Evolutionary conservation across 2,797 vertebrate species (phyloP), one percentile per base, ranked within the genome.

Genomic region (Salmo trutta): DNA sequence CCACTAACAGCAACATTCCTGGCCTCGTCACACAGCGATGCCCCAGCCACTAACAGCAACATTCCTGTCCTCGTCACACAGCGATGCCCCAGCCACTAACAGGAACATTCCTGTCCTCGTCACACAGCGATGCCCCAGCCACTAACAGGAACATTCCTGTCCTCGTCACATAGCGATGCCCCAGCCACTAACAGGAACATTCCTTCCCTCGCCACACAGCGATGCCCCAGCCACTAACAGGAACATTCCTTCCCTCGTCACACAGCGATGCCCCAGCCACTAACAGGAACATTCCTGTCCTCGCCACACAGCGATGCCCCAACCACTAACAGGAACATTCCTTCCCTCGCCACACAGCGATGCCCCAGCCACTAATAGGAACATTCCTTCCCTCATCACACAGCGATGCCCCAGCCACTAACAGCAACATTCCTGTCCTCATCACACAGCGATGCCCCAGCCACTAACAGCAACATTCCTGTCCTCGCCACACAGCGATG

Each of bases 11-110:
- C 67, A 83, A 87, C 84, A 78, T 66, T 77, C 56, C n/a, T 62
- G 56, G 12, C 19, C n/a, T 62, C 7, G 10, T 27, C n/a, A 12
- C 59, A 64, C 3, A 64, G 21, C 21, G 1, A 87, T 68, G 71
- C 84, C 82, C 81, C 83, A 83, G 78, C 59, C 83, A 85, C 78
- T 82, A 75, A 74, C 75, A 75, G 79, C 67, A 83, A 87, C 84
- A 78, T 66, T 77, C 56, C n/a, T 24, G n/a, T 12, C 19, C n/a
- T 62, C 7, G 10, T 27, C n/a, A 12, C 59, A 64, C 3, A 64
- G 21, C 21, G 1, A 87, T 68, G 71, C 84, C 82, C 81, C 83
- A 83, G 78, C 59, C 83, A 85, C 77, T 82, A 75, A 74, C 75
- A 75, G 79, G 69, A 83, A 87, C 84, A 78, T 66, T 77, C 56